A percentile compares a stretch with the other conserved stretches of the same genome.
phyloP scores from a whole-genome alignment of 2,888 invertebrate species.

The Drosophila koepferae region DNA sequence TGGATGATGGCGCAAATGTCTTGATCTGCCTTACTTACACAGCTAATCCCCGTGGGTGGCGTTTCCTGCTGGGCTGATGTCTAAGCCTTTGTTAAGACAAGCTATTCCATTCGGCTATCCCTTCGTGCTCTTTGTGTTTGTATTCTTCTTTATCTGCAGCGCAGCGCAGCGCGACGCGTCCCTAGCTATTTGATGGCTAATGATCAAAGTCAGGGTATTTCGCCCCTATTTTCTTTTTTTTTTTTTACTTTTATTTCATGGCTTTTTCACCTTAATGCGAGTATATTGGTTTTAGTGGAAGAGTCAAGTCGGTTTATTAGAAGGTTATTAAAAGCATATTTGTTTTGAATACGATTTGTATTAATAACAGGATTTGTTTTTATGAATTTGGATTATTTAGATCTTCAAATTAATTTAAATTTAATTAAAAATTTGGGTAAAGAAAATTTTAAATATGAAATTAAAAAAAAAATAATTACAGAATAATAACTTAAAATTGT shows the following conservation, averaged over 20 bases:
- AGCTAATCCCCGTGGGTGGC: constrained; percentile 55
- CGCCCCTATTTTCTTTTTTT: constrained; percentile 10
- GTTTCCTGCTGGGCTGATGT: constrained; percentile 11
- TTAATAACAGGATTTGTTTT: too few species aligned
- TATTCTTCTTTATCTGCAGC: constrained; percentile 49
- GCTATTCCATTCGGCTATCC: constrained; percentile 16
- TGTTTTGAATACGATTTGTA: background rate
- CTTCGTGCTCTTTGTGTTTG: constrained; percentile 25
- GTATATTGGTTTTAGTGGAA: background rate
- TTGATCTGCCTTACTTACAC: constrained; percentile 52
- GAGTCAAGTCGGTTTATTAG: background rate
- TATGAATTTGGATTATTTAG: too few species aligned
- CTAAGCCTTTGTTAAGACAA: constrained; percentile 53
- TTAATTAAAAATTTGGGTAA: too few species aligned
- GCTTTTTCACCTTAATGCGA: too few species aligned
- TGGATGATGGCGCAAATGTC: constrained; percentile 43
- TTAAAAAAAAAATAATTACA: too few species aligned
- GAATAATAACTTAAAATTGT: too few species aligned
- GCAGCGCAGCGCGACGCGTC: constrained; percentile 32
- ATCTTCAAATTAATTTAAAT: too few species aligned
- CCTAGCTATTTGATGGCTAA: constrained; percentile 67
- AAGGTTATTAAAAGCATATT: background rate
- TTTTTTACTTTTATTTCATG: background rate
- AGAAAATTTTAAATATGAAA: too few species aligned
- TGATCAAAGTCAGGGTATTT: constrained; percentile 66